Evolutionary conservation across 1,140 invertebrate species (phyloP).

Genomic region (Holcopasites calliopsidis): DNA sequence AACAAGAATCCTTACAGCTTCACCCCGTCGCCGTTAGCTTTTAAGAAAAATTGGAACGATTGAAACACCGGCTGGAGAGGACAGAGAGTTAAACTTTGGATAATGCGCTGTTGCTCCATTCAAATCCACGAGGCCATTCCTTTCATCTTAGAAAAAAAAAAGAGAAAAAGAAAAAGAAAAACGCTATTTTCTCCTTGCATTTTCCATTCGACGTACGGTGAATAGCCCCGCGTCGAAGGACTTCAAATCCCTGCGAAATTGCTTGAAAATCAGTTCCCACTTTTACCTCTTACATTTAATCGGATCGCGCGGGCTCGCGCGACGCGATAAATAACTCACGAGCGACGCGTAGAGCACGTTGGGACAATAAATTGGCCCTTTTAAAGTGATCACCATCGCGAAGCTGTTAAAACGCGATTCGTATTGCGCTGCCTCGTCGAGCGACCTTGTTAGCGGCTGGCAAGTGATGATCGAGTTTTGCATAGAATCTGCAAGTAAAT

Average conservation of each 20-base stretch:
- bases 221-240: neutral
- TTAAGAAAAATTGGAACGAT: conserved; percentile 13
- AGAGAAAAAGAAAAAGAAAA: no score
- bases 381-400: neutral
- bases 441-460: conserved; percentile 30
- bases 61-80: neutral
- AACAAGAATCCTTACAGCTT: conserved; percentile 22
- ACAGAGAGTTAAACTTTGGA: conserved; percentile 23
- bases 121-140: neutral
- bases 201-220: neutral
- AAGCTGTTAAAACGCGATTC: neutral
- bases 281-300: neutral
- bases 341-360: neutral
- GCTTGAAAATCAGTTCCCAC: conserved; percentile 3
- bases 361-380: neutral
- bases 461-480: conserved; percentile 29
- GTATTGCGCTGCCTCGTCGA: neutral
- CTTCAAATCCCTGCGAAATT: neutral
- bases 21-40: neutral
- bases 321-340: neutral
- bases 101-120: conserved; percentile 16
- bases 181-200: neutral
- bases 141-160: neutral
- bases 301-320: neutral
- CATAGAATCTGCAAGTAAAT: conserved; percentile 30